phyloP scores from a whole-genome alignment of 2,113 vertebrate genomes.

The Cisticola juncidis region DNA sequence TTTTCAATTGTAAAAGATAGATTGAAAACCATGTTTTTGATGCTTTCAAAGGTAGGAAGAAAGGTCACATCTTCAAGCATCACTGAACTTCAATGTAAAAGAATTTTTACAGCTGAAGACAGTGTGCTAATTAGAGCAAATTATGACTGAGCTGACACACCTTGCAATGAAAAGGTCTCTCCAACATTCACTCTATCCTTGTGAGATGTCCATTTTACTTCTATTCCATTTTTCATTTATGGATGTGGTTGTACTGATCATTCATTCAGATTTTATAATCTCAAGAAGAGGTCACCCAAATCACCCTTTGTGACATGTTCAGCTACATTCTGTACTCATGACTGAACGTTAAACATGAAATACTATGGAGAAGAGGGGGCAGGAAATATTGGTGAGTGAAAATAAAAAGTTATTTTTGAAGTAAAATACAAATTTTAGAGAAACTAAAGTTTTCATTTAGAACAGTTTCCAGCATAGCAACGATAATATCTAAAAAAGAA shows the following conservation, averaged over 20 bases:
- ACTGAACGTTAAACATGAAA: background rate
- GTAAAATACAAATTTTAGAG: background rate
- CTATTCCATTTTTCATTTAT: background rate
- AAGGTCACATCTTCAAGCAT: background rate
- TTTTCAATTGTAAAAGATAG: background rate
- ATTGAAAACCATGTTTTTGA: background rate
- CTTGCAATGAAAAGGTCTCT: background rate
- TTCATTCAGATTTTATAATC: background rate
- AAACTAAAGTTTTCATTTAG: background rate
- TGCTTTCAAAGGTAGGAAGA: background rate
- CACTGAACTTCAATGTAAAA: background rate
- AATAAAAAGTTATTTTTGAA: background rate
- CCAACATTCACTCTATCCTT: background rate
- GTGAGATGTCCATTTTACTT: background rate
- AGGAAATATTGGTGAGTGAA: background rate
- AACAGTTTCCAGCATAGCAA: background rate
- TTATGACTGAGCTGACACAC: background rate
- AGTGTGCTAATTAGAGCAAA: conserved; percentile 19
- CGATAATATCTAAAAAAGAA: background rate
- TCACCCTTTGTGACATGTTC: background rate
- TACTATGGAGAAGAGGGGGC: background rate
- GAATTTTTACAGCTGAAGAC: background rate
- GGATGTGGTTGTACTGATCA: background rate
- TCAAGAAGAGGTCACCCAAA: background rate
- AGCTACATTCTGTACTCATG: background rate